These are phyloP conservation scores for Pelagia noctiluca DNA, from an alignment of 30 jellyfish, hydroid and myxozoan species.

Conservation along the genomic window DNA sequence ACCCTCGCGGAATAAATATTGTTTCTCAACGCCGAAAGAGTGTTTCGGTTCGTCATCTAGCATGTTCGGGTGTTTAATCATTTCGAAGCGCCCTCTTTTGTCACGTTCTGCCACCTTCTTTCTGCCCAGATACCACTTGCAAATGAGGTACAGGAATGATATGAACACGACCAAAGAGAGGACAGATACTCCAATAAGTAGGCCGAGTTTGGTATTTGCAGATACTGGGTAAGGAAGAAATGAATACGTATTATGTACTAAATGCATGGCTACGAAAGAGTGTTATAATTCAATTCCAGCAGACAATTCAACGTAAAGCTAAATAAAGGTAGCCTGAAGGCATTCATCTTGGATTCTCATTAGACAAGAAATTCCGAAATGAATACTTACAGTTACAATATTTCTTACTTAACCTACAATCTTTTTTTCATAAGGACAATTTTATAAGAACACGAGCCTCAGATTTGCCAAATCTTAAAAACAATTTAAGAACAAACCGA, in stretches of 20 bases:
- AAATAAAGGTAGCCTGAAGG: no score
- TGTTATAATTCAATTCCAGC: no score
- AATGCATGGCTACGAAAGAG: no score
- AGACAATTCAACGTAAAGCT: no score
- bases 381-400: no score
- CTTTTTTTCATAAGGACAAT: no score
- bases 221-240: conserved; percentile 35
- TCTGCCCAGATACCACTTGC: conserved; percentile 29
- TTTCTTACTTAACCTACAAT: no score
- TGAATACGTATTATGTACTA: neutral
- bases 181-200: conserved; percentile 45
- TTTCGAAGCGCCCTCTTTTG: conserved; percentile 44
- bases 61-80: neutral
- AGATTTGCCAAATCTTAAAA: no score
- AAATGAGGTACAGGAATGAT: neutral
- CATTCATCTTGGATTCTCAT: no score
- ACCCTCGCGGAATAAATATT: conserved; percentile 31
- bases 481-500: no score
- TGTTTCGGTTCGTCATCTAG: neutral
- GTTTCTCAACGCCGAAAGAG: conserved; percentile 39
- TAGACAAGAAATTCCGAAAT: no score
- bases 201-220: conserved; percentile 36
- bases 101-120: conserved; percentile 21
- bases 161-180: conserved; percentile 15
- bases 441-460: no score